Evolutionary conservation across 1,140 invertebrate genomes (phyloP), one percentile per base, ranked within the genome.

Genomic region (Meloidogyne hapla): DNA sequence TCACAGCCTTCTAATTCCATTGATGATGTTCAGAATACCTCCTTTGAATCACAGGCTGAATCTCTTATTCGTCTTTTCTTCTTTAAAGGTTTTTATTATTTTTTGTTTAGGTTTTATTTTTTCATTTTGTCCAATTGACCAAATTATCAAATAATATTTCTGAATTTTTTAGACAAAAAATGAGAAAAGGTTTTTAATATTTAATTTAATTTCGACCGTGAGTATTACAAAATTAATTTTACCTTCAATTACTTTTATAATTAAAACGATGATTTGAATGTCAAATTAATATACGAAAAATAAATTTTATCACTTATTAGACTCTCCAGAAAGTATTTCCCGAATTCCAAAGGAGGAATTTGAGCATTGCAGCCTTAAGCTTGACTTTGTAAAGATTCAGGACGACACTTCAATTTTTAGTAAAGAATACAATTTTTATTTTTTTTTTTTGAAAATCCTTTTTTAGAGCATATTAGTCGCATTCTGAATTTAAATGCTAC

Each of bases 351-450:
- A 61, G 25, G 28, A 42, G 1, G 40, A 70, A 12, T 45, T 70
- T 45, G 68, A 45, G 25, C 15, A 70, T 13, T 70, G 68, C 40
- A 28, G 38, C 15, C 68, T 70, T 10, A 18, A 28, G 8, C 26
- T 70, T 45, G 68, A 70, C 18, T 70, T 70, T n/a, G 68, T 70
- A 25, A 70, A 21, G 18, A 70, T 70, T 61, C 68, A 70, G 25
- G 68, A 70, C 18, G 68, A 70, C 40, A 70, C 68, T 15, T 56
- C 68, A n/a, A 45, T 70, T 70, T 70, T 56, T 28, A 70, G 68
- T 70, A 61, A 70, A 28, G 33, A 42, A 4, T 26, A 9, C n/a
- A n/a, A n/a, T 42, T 21, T 40, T 70, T 23, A 0, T 6, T n/a
- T 40, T 25, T 23, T 70, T 0, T 56, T 56, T 23, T 15, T 13